A percentile compares a stretch with the other conserved stretches of the same genome.
Evolutionary conservation across 2,888 invertebrate genomes (phyloP).

Genomic region (Ormyrus labotus): DNA sequence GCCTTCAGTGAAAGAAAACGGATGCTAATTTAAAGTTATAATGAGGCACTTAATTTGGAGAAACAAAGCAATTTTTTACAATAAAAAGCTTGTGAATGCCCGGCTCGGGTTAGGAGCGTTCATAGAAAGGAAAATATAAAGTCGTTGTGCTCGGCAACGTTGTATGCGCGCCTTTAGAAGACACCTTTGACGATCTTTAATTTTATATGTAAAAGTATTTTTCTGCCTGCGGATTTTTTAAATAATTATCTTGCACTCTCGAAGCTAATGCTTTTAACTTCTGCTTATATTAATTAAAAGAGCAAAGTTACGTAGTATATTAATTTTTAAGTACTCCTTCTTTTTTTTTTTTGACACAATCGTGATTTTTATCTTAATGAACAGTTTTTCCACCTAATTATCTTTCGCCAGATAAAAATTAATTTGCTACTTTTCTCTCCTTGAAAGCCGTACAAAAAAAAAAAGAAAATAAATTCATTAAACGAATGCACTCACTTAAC

Average conservation of each 20-base stretch:
- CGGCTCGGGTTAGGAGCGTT: background rate
- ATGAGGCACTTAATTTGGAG: constrained; percentile 42
- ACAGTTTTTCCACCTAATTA: constrained; percentile 2
- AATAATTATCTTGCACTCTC: too few relatives aligned
- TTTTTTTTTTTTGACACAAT: background rate
- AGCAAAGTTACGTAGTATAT: too few relatives aligned
- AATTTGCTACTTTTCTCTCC: too few relatives aligned
- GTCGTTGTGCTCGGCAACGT: too few relatives aligned
- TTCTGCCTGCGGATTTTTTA: too few relatives aligned
- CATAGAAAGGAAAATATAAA: background rate
- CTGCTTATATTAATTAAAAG: too few relatives aligned
- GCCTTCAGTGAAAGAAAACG: constrained; percentile 20
- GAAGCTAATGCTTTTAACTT: too few relatives aligned
- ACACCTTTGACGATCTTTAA: too few relatives aligned
- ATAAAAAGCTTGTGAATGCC: constrained; percentile 35
- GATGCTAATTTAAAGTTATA: constrained; percentile 50
- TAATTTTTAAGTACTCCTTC: too few relatives aligned
- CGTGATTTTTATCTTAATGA: constrained; percentile 6
- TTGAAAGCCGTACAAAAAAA: background rate
- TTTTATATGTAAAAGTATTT: too few relatives aligned
- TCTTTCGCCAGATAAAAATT: too few relatives aligned
- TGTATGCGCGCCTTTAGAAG: too few relatives aligned
- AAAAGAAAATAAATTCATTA: constrained; percentile 18
- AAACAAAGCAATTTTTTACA: constrained; percentile 40
- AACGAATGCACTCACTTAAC: background rate